Evolutionary conservation across 2,797 vertebrate species (phyloP).

Genomic region (Philypnodon macrostomus): DNA sequence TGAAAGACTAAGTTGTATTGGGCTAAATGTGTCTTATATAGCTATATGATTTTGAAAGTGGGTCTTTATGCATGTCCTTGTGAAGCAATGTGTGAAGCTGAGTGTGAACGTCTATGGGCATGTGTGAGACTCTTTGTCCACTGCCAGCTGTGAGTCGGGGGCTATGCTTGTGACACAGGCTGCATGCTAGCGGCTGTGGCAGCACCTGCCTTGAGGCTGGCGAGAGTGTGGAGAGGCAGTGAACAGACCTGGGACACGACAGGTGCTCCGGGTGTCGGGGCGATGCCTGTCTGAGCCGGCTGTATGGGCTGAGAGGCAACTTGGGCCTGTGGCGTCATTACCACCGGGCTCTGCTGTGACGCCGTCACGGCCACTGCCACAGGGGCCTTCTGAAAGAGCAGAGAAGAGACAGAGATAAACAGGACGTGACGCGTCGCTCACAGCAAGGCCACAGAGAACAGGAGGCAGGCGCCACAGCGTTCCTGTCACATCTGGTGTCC

Average conservation of each 20-base stretch:
- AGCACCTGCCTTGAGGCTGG: conserved; percentile 41
- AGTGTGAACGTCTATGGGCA: conserved; percentile 44
- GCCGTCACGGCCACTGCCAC: conserved; percentile 74
- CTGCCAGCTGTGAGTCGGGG: conserved; percentile 52
- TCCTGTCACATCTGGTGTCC: conserved; percentile 78
- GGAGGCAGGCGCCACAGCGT: conserved; percentile 62
- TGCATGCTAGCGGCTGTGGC: conserved; percentile 67
- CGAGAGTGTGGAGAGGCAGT: conserved; percentile 23
- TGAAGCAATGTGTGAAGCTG: conserved; percentile 47
- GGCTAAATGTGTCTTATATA: conserved; percentile 3
- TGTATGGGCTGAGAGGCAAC: conserved; percentile 71
- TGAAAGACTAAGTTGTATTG: background rate
- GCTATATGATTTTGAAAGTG: conserved; percentile 23
- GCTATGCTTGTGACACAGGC: conserved; percentile 53
- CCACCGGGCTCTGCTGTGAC: conserved; percentile 76
- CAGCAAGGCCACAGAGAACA: conserved; percentile 79
- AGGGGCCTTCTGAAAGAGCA: conserved; percentile 76
- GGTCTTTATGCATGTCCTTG: conserved; percentile 37
- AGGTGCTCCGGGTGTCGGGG: conserved; percentile 74
- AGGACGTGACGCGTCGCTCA: conserved; percentile 75
- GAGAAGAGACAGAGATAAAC: conserved; percentile 76
- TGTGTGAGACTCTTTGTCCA: conserved; percentile 57
- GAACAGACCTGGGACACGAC: conserved; percentile 80
- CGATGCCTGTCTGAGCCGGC: conserved; percentile 69
- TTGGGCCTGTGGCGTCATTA: conserved; percentile 70